Conservation (phyloP, 1,140 invertebrate species). For the Probaryconus sp. region DNA sequence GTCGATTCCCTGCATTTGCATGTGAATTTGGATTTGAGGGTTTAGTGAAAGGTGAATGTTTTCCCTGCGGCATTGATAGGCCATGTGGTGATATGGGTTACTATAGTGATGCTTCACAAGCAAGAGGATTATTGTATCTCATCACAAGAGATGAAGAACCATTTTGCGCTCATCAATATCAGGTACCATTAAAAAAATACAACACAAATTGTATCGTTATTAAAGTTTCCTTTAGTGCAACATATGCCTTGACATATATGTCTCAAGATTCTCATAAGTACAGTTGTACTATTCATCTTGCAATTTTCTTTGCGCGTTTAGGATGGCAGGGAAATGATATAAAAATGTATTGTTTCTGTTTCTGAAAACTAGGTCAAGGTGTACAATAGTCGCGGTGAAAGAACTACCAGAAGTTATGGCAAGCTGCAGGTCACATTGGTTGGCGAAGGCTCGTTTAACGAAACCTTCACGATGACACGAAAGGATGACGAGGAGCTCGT, state of each 20-base stretch:
- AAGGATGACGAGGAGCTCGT: conserved; percentile 89
- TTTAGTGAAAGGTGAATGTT: conserved; percentile 87
- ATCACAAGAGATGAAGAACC: conserved; percentile 94
- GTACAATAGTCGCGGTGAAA: conserved; percentile 83
- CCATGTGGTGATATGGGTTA: conserved; percentile 96
- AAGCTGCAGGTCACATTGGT: conserved; percentile 90
- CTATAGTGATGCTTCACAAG: conserved; percentile 89
- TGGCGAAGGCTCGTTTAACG: conserved; percentile 88
- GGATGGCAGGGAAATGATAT: conserved; percentile 17
- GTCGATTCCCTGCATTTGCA: conserved; percentile 92
- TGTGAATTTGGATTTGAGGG: conserved; percentile 90
- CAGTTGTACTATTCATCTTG: background rate
- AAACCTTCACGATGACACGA: conserved; percentile 92
- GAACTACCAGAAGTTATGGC: conserved; percentile 85
- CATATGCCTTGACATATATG: conserved; percentile 9
- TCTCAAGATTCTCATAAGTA: background rate
- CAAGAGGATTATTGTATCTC: conserved; percentile 89
- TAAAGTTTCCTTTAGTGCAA: no score
- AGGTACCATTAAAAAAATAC: no score
- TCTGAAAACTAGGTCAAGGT: conserved; percentile 81
- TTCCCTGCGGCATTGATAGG: conserved; percentile 81
- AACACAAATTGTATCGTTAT: no score
- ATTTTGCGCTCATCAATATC: conserved; percentile 94
- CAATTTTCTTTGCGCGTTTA: background rate
- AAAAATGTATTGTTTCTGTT: conserved; percentile 43